Evolutionary conservation across 2,113 vertebrate species (phyloP), one percentile per base, ranked within the genome.

Genomic region (Amblyornis subalaris): DNA sequence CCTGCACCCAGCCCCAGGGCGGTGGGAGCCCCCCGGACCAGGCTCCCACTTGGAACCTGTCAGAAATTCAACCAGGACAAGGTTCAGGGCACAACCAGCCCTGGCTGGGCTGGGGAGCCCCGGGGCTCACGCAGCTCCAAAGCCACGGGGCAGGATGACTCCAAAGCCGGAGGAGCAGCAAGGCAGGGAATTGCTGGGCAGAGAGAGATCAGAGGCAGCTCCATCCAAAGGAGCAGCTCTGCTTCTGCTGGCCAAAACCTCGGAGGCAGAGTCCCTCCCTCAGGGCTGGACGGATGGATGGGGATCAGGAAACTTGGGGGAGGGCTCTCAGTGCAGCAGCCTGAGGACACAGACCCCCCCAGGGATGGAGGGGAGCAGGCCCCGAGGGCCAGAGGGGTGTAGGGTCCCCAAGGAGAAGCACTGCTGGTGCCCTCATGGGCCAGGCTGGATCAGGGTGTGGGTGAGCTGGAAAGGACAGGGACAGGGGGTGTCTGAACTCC

Each of bases 161-260:
- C 71, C 1, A 1, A 5, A 57, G 84, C 12, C 8, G 11, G n/a
- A 62, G 38, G 10, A 36, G 18, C 55, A 85, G 60, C 24, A 57
- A 4, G 0, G 21, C 12, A 35, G 0, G 7, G 57, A 38, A 53
- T 35, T n/a, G 6, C 6, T 25, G 0, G 7, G 50, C 45, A 73
- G 7, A 45, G 69, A 26, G 6, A 31, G 17, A 51, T 0, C 0
- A 0, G 36, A 47, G 71, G 25, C 0, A 0, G 11, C 48, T 42
- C 65, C 26, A 28, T 1, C 3, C 6, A 6, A 28, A 54, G 48
- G 33, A 54, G 48, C 35, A 67, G 29, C 45, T 77, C 6, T 21
- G 5, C 70, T 62, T 62, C 61, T 73, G 33, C 58, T 44, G 42
- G 12, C 36, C 5, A 3, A 61, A 61, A 29, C 38, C 50, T 31